These are phyloP conservation scores for Dolichopus griseipennis DNA, from an alignment of 2,888 invertebrate genomes.

Conservation along the genomic window DNA sequence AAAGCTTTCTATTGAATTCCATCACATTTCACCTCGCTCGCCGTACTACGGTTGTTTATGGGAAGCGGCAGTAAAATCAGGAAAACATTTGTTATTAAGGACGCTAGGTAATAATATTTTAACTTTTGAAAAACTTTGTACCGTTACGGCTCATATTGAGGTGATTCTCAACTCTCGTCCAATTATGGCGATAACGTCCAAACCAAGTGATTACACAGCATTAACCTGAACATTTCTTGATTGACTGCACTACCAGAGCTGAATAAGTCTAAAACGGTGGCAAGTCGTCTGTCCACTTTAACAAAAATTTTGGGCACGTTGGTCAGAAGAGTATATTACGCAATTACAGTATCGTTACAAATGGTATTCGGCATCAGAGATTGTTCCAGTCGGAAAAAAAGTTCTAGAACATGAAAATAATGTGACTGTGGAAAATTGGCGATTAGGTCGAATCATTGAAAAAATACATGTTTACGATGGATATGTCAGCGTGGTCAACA, in stretches of 20 bases:
- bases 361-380: conserved; percentile 11
- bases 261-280: conserved; percentile 12
- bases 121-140: conserved; percentile 15
- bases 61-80: conserved; percentile 14
- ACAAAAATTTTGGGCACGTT: conserved; percentile 17
- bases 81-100: conserved; percentile 5
- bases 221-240: conserved; percentile 10
- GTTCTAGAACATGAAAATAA: conserved; percentile 16
- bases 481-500: conserved; percentile 14
- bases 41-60: conserved; percentile 10
- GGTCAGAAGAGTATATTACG: conserved; percentile 14
- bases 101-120: not conserved
- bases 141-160: conserved; percentile 8
- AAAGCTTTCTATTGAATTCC: conserved; percentile 1
- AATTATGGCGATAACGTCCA: no score
- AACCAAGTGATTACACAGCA: not conserved
- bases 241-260: conserved; percentile 12
- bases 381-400: conserved; percentile 11
- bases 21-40: conserved; percentile 12
- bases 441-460: conserved; percentile 16
- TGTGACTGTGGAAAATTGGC: conserved; percentile 16
- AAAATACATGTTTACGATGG: conserved; percentile 13
- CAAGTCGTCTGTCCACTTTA: conserved; percentile 14
- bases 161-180: conserved; percentile 8
- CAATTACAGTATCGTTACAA: conserved; percentile 18